These are phyloP conservation scores for Ceratosolen solmsi DNA, from an alignment of 1,140 invertebrate species.

Conservation along the genomic window DNA sequence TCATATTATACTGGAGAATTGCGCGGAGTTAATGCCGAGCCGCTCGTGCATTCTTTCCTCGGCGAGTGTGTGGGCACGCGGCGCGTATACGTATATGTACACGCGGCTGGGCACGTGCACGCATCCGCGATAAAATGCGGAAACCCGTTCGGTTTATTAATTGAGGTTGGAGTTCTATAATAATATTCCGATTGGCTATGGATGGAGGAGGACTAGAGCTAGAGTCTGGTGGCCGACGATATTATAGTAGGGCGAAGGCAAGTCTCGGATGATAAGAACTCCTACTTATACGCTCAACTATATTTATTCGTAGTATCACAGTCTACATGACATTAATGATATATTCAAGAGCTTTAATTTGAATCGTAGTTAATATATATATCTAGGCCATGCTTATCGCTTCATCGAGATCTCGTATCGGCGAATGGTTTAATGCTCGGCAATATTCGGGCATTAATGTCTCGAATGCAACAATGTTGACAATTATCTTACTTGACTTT, in stretches of 20 bases:
- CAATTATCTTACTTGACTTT: too few species aligned
- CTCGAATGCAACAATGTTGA: background rate
- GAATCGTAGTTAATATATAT: background rate
- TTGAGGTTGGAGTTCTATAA: background rate
- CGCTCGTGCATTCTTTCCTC: background rate
- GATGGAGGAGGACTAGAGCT: background rate
- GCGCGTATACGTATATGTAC: too few species aligned
- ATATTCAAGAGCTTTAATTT: slow-evolving; percentile 3
- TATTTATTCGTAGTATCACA: slow-evolving; percentile 8
- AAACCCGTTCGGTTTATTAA: slow-evolving; percentile 15
- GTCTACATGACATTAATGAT: background rate
- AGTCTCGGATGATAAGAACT: background rate
- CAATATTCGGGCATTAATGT: background rate
- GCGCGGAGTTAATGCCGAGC: background rate
- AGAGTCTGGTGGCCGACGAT: background rate
- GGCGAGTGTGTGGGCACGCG: background rate
- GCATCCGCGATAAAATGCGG: background rate
- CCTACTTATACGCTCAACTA: background rate
- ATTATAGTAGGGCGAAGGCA: background rate
- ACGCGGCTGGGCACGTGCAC: background rate
- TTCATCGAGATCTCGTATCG: background rate
- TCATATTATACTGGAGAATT: background rate
- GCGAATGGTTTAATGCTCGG: background rate
- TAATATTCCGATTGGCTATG: background rate
- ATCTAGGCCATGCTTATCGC: background rate